A percentile compares a stretch with the other conserved stretches of the same genome.
Evolutionary conservation across 2,888 invertebrate genomes (phyloP).

Genomic region (Ferdinandea cuprea): DNA sequence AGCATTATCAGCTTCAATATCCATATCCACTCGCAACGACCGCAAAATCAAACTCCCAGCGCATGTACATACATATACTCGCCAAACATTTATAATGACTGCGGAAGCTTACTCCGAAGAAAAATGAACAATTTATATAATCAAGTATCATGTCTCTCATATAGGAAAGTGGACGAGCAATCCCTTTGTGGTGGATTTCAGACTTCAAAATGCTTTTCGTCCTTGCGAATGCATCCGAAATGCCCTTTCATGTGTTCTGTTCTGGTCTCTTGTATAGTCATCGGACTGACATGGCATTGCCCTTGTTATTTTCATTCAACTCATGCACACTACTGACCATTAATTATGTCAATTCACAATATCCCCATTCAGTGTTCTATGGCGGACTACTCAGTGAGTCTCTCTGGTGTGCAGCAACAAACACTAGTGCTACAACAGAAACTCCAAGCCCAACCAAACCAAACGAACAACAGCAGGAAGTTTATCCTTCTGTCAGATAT

Average conservation of each 20-base stretch:
- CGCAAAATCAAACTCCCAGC: conserved; percentile 12
- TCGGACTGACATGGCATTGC: conserved; percentile 40
- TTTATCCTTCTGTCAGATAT: conserved; percentile 63
- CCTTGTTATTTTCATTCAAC: conserved; percentile 47
- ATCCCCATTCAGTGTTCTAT: conserved; percentile 29
- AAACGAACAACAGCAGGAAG: conserved; percentile 68
- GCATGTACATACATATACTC: too few relatives aligned
- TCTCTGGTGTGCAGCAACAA: conserved; percentile 42
- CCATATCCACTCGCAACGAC: background rate
- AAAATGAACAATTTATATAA: conserved; percentile 30
- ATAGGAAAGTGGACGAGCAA: background rate
- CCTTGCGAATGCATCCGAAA: conserved; percentile 8
- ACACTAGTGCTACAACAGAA: conserved; percentile 44
- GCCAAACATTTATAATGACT: conserved; percentile 22
- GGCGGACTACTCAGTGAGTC: too few relatives aligned
- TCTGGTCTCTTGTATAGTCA: conserved; percentile 12
- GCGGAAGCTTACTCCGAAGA: conserved; percentile 30
- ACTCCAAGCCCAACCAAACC: conserved; percentile 54
- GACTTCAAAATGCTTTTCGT: conserved; percentile 4
- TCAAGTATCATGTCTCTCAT: background rate
- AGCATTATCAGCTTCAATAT: background rate
- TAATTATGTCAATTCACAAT: conserved; percentile 71
- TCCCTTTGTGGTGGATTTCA: conserved; percentile 4
- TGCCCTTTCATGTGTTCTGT: conserved; percentile 4
- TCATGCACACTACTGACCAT: conserved; percentile 70